Evolutionary conservation across 2,888 invertebrate genomes (phyloP), one percentile per base, ranked within the genome.

Genomic region (Aelia acuminata): DNA sequence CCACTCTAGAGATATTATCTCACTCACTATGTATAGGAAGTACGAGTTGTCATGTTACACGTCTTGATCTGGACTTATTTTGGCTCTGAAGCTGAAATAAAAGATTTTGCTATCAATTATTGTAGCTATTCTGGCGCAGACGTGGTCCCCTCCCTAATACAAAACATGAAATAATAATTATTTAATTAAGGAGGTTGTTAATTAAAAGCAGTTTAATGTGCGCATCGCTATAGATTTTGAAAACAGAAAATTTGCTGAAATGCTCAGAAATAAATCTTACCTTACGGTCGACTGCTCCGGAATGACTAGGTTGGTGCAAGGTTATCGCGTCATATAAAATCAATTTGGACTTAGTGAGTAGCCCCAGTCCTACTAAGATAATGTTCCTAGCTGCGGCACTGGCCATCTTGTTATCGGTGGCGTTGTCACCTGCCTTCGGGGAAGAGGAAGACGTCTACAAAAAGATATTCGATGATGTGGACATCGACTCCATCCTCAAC

Each of bases 381-480:
- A 85, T 85, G 85, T 53, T 50, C 85, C 15, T 85, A 35, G 20
- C 53, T n/a, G 50, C 85, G 26, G 53, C 50, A 87, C 57, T 53
- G 53, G 63, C 50, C 47, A 57, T 87, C 43, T n/a, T 84, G 0
- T 22, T 84, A 53, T 39, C 88, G 53, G 47, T 26, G n/a, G 20
- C 47, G 1, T 84, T 84, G 84, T 53, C 49, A 11, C 47, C 43
- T 84, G 31, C 63, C 11, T 15, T 13, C 7, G 75, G 39, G 20
- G 88, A 84, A n/a, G 84, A 63, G 0, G 80, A 80, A n/a, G 87
- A 87, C n/a, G 31, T 87, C 35, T 87, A 87, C 80, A 50, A 84
- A 53, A 80, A 87, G 87, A 87, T 87, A 43, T 84, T 57, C 80
- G 89, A 89, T 31, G 88, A 88, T 49, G 87, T 89, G 26, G 89